phyloP scores from a whole-genome alignment of 2,797 vertebrate species.

The Hydrocynus forskahlii region DNA sequence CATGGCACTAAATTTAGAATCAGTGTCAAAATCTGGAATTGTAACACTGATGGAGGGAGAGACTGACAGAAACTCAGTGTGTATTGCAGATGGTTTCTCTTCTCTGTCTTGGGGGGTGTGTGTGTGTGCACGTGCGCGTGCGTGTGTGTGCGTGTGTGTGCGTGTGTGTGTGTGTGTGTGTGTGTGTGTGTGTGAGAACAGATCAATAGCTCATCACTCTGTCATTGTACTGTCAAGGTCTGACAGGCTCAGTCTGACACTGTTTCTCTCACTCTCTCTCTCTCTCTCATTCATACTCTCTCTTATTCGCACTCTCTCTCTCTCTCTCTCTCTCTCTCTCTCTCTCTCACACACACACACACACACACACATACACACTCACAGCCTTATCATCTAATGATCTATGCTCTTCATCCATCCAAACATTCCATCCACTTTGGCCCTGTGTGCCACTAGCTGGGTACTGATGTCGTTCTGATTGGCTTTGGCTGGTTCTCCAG shows the following conservation, averaged over 20 bases:
- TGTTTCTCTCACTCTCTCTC: not conserved
- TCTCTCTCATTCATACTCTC: no score
- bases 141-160: not conserved
- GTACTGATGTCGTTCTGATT: conserved; percentile 9
- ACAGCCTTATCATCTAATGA: conserved; percentile 22
- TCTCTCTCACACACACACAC: not conserved
- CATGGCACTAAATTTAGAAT: no score
- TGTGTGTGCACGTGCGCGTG: not conserved
- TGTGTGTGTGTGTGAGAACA: not conserved
- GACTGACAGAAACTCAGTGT: not conserved
- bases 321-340: not conserved
- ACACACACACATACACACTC: not conserved
- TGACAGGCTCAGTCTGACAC: not conserved
- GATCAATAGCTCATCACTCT: conserved; percentile 10
- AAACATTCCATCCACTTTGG: conserved; percentile 14
- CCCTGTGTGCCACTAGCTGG: not conserved
- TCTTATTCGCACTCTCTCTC: no score
- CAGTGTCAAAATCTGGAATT: no score
- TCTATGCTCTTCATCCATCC: not conserved
- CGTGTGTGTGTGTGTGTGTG: not conserved
- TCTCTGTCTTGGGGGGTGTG: not conserved
- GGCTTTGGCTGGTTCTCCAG: not conserved
- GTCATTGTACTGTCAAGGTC: not conserved
- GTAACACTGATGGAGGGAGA: not conserved
- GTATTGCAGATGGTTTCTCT: not conserved